Evolutionary conservation across 2,113 vertebrate species (phyloP), one percentile per base, ranked within the genome.

Genomic region (Hyperopisus bebe): DNA sequence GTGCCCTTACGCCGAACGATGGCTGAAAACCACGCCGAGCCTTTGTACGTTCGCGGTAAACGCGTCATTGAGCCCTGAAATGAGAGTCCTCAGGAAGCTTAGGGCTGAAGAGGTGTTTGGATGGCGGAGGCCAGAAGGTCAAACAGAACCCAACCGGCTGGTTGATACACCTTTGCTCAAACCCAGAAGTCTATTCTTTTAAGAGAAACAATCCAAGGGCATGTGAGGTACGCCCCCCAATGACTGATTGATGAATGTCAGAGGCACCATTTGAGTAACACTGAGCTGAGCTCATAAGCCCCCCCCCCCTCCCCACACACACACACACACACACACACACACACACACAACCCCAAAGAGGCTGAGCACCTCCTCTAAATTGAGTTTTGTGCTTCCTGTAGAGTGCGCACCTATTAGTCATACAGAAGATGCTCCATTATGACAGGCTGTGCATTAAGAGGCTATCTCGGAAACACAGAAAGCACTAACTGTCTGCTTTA

Each of bases 361-460:
- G 13, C 24, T 42, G 19, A 21, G 27, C 39, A 62, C 89, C 58
- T 44, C 27, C 1, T 90, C 53, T 11, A 86, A 86, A 86, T 86
- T 55, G 42, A n/a, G 44, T 86, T 90, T 58, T 39, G 6, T 62
- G 55, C 39, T 66, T 70, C 44, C 51, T 53, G 39, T 35, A 47
- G 31, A 89, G 6, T 24, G 53, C 11, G 19, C 53, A 86, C 7
- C 42, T 84, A 86, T 90, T 90, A 90, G 70, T 74, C 31, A 86
- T 86, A 42, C n/a, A 17, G 74, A n/a, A 86, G 83, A 55, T 44
- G 42, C 24, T 70, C 83, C 89, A 86, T 90, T 51, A 66, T 39
- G 48, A 39, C 35, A 84, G 44, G n/a, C 21, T 84, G 39, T 70
- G 82, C 83, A 90, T 50, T 86, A 90, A 90, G 24, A 48, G 55